phyloP scores from a whole-genome alignment of 2,113 vertebrate genomes.

The Ptychochromis oligacanthus region DNA sequence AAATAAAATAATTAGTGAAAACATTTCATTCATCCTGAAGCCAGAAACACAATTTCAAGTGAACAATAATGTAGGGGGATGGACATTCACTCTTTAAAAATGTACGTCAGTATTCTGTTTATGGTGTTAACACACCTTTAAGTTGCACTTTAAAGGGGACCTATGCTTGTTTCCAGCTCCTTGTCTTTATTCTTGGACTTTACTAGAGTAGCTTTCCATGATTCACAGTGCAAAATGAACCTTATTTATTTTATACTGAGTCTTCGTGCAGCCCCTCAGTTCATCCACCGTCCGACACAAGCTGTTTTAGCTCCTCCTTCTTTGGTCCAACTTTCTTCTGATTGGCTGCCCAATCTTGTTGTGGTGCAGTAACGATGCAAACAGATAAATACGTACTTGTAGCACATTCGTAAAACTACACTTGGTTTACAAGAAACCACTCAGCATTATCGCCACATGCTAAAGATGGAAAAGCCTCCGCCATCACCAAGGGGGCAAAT shows the following conservation, averaged over 20 bases:
- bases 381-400: no score
- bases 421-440: no score
- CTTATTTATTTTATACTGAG: background rate
- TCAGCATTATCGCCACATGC: background rate
- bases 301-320: background rate
- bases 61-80: background rate
- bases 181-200: background rate
- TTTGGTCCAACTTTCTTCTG: background rate
- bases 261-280: background rate
- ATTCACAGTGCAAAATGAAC: background rate
- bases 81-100: background rate
- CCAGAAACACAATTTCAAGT: background rate
- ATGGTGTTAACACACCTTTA: background rate
- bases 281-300: background rate
- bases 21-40: background rate
- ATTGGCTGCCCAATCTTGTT: background rate
- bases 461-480: background rate
- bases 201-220: background rate
- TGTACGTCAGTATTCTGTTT: background rate
- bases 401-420: no score
- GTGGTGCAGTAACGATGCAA: no score
- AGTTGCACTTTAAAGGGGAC: background rate
- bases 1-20: no score
- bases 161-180: background rate
- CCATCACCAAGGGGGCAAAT: background rate